Conservation (phyloP, 1,140 invertebrate genomes). For the Drosophila pruinosa region DNA sequence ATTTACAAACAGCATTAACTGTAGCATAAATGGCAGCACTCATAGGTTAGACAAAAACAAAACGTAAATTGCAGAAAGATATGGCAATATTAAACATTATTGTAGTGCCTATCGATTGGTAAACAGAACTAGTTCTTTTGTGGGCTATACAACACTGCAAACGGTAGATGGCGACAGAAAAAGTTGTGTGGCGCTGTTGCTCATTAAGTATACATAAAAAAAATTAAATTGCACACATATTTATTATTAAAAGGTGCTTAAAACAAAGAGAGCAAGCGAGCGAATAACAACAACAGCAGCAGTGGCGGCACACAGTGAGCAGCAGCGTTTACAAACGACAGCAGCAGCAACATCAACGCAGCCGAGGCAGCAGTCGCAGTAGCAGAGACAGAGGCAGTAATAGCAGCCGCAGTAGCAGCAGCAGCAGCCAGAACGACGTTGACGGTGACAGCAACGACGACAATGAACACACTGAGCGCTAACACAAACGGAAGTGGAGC, state of each 20-base stretch:
- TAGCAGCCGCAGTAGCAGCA: slow-evolving; percentile 39
- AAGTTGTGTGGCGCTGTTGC: slow-evolving; percentile 50
- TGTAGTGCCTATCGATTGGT: neutral
- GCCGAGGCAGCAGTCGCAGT: neutral
- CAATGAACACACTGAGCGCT: slow-evolving; percentile 64
- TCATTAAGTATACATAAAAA: slow-evolving; percentile 72
- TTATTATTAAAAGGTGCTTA: slow-evolving; percentile 44
- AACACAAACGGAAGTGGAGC: slow-evolving; percentile 57
- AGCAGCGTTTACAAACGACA: slow-evolving; percentile 22
- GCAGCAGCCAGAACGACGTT: slow-evolving; percentile 43
- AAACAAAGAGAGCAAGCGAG: slow-evolving; percentile 35
- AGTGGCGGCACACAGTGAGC: slow-evolving; percentile 34
- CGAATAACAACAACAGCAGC: slow-evolving; percentile 12
- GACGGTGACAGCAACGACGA: slow-evolving; percentile 47
- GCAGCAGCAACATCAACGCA: slow-evolving; percentile 24
- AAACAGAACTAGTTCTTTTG: slow-evolving; percentile 21
- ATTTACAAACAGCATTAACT: too few relatives aligned
- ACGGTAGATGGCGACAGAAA: slow-evolving; percentile 48
- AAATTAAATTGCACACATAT: slow-evolving; percentile 72
- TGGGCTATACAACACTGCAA: slow-evolving; percentile 27
- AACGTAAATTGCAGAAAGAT: neutral
- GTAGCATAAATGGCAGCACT: too few relatives aligned
- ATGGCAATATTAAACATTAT: slow-evolving; percentile 29
- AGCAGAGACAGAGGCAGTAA: slow-evolving; percentile 16
- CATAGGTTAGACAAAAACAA: too few relatives aligned